Evolutionary conservation across 2,113 vertebrate genomes (phyloP).

Genomic region (Mobula birostris): DNA sequence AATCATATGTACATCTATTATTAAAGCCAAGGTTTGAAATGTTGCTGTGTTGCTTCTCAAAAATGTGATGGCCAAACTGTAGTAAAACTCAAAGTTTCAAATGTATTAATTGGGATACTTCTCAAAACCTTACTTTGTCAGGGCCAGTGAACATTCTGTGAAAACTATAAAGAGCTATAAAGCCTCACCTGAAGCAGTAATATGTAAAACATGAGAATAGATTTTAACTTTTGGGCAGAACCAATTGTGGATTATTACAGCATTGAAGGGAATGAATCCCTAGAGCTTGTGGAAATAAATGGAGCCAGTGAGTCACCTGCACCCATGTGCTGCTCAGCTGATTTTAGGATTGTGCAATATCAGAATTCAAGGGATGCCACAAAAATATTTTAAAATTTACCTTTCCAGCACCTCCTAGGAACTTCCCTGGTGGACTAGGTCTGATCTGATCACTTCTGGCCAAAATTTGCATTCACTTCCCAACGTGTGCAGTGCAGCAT

Average conservation of each 20-base stretch:
- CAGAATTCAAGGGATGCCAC: neutral
- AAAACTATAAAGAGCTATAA: neutral
- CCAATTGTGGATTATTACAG: too few relatives aligned
- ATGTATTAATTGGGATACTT: neutral
- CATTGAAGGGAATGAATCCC: neutral
- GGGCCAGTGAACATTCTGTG: neutral
- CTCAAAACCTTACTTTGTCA: neutral
- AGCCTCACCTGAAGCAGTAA: neutral
- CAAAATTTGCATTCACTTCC: neutral
- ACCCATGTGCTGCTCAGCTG: neutral
- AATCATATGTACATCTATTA: neutral
- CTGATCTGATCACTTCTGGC: neutral
- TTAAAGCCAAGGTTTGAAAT: slow-evolving; percentile 10
- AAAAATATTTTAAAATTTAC: neutral
- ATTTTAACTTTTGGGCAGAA: neutral
- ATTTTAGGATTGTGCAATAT: neutral
- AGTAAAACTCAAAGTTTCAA: neutral
- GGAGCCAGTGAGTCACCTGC: neutral
- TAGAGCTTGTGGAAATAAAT: neutral
- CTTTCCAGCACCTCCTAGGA: neutral
- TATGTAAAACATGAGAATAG: neutral
- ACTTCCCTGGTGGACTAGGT: neutral
- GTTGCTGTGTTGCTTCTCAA: neutral
- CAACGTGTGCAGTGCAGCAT: neutral
- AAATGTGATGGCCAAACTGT: neutral